Base-by-base conservation (phyloP, 2,888 invertebrate species). In the Stenolophus ochropezus region DNA sequence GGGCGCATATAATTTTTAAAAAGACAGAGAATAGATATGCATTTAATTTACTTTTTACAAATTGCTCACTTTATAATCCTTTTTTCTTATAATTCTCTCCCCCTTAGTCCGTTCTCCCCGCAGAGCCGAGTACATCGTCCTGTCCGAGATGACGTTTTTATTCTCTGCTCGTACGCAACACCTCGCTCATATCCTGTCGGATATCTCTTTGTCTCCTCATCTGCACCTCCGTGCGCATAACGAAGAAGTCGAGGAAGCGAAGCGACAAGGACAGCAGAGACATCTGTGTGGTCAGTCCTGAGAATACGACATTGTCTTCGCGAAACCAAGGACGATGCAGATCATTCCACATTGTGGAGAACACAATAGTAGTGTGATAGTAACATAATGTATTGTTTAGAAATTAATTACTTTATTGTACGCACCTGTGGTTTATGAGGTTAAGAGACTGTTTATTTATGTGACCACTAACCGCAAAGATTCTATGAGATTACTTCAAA, bases 171-270 rank as follows among this genome's bases (percentile, higher is more conserved):
- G 73, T 80, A 73, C 73, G 27, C 69, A 23, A 58, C 73, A 33
- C 69, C 25, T 49, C 47, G 71, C 69, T 80, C 33, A 80, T 65
- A 80, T 80, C 80, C 80, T 80, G 80, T 80, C 80, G 80, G 80
- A 73, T 73, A 80, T 73, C 25, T 80, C 73, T 80, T 80, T 80
- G 80, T 80, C 73, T 76, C 56, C 56, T 74, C 74, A 18, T 23
- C 42, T 69, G 14, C 27, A 23, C 23, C 33, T 69, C 21, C 27
- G 27, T 69, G 65, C 27, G 65, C 65, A 69, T 69, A 69, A 69
- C 33, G 33, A 42, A 42, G 8, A 42, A 42, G 8, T 42, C 33
- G 33, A 42, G 33, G 33, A 42, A 42, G 33, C 6, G 8, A 42
- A 11, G 33, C 33, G 11, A 42, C 33, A 42, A 42, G 33, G 33